These are phyloP conservation scores for Tinea pellionella DNA, from an alignment of 2,888 invertebrate genomes.

Conservation along the genomic window DNA sequence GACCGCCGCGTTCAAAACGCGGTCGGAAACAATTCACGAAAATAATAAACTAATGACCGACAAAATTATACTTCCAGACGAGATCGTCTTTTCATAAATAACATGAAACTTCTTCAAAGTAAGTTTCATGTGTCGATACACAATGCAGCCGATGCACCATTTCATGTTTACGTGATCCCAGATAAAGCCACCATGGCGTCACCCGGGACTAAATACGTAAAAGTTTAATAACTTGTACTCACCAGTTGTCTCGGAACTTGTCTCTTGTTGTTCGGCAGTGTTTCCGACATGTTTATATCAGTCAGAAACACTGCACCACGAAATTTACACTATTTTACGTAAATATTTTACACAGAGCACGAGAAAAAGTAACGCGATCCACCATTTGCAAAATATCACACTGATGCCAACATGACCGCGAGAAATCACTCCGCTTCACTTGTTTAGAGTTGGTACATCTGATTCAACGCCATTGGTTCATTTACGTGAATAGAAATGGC, in stretches of 20 bases:
- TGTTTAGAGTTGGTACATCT: constrained; percentile 43
- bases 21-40: constrained; percentile 58
- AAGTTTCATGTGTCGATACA: constrained; percentile 62
- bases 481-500: constrained; percentile 25
- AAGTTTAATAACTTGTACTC: constrained; percentile 66
- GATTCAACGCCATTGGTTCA: constrained; percentile 48
- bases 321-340: constrained; percentile 69
- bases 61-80: constrained; percentile 15
- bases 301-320: constrained; percentile 67
- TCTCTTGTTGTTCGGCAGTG: constrained; percentile 69
- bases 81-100: constrained; percentile 31
- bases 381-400: constrained; percentile 68
- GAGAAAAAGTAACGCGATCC: constrained; percentile 69
- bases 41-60: constrained; percentile 56
- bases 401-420: constrained; percentile 57
- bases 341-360: constrained; percentile 71
- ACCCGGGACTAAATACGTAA: constrained; percentile 69
- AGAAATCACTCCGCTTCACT: constrained; percentile 51
- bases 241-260: constrained; percentile 73
- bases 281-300: constrained; percentile 68
- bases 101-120: constrained; percentile 28
- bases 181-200: constrained; percentile 75
- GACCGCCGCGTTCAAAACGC: constrained; percentile 66
- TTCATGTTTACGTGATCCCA: constrained; percentile 74
- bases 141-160: constrained; percentile 69